These are phyloP conservation scores for Sterrhoptilus dennistouni DNA, from an alignment of 2,113 vertebrate species.

Conservation along the genomic window DNA sequence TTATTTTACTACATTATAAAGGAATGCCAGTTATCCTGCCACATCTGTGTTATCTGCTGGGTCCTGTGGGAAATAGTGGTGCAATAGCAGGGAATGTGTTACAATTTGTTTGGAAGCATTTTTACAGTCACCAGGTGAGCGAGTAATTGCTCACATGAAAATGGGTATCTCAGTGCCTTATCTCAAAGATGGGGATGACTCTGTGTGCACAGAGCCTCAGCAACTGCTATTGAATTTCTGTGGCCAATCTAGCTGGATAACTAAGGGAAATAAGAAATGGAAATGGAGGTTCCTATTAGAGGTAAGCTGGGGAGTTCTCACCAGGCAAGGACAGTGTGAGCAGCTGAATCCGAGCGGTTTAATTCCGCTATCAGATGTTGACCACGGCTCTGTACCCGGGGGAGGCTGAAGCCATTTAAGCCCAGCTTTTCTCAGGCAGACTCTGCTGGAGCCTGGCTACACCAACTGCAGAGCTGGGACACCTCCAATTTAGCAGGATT, in stretches of 20 bases:
- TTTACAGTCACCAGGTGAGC: conserved; percentile 55
- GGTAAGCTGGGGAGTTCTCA: neutral
- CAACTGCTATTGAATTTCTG: neutral
- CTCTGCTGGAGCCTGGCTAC: neutral
- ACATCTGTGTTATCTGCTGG: neutral
- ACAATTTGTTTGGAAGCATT: conserved; percentile 45
- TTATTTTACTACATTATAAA: conserved; percentile 42
- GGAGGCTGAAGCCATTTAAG: neutral
- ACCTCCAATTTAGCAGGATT: neutral
- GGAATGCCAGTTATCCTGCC: conserved; percentile 35
- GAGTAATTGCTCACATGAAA: conserved; percentile 49
- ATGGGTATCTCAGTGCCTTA: neutral
- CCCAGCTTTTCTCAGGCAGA: neutral
- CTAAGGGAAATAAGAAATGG: neutral
- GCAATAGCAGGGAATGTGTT: conserved; percentile 18
- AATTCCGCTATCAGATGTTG: fast-evolving
- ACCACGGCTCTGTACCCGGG: fast-evolving
- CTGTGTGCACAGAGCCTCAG: neutral
- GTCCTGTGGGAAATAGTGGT: neutral
- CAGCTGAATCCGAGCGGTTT: neutral
- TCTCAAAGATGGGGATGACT: neutral
- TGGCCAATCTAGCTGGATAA: neutral
- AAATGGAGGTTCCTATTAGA: neutral
- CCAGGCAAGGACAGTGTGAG: neutral
- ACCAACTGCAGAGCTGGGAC: neutral